Evolutionary conservation across 2,888 invertebrate species (phyloP).

Genomic region (Rhimphoctona megacephalus): DNA sequence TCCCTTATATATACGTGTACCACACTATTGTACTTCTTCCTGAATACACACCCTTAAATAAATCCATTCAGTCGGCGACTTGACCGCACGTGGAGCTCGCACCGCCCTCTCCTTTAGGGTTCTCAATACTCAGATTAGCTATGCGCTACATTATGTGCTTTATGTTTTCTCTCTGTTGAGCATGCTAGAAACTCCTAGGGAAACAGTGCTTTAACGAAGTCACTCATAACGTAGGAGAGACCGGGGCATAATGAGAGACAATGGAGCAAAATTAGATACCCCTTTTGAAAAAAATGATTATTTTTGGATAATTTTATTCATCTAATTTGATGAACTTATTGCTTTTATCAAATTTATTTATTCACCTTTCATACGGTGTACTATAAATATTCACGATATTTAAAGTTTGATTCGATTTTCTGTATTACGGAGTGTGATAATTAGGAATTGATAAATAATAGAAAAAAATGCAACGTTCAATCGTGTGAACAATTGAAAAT

Average conservation of each 20-base stretch:
- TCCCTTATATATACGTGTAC: not conserved
- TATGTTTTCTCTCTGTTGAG: not conserved
- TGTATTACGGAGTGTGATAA: no score
- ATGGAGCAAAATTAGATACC: not conserved
- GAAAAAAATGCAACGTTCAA: not conserved
- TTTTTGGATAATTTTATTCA: not conserved
- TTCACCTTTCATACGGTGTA: not conserved
- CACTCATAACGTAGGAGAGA: not conserved
- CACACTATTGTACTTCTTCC: slow-evolving; percentile 78
- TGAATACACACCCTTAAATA: slow-evolving; percentile 83
- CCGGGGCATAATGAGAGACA: not conserved
- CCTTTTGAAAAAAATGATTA: not conserved
- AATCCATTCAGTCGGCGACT: slow-evolving; percentile 76
- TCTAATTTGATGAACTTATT: not conserved
- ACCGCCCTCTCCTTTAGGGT: slow-evolving; percentile 55
- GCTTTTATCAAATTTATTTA: not conserved
- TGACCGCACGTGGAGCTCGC: slow-evolving; percentile 54
- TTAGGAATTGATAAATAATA: no score
- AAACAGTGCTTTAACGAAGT: not conserved
- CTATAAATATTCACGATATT: no score
- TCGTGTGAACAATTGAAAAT: not conserved
- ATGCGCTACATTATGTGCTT: slow-evolving; percentile 61
- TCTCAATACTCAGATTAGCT: slow-evolving; percentile 69
- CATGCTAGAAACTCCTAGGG: not conserved
- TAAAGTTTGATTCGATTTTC: no score